Evolutionary conservation across 2,113 vertebrate species (phyloP).

Genomic region (Lycaon pictus): DNA sequence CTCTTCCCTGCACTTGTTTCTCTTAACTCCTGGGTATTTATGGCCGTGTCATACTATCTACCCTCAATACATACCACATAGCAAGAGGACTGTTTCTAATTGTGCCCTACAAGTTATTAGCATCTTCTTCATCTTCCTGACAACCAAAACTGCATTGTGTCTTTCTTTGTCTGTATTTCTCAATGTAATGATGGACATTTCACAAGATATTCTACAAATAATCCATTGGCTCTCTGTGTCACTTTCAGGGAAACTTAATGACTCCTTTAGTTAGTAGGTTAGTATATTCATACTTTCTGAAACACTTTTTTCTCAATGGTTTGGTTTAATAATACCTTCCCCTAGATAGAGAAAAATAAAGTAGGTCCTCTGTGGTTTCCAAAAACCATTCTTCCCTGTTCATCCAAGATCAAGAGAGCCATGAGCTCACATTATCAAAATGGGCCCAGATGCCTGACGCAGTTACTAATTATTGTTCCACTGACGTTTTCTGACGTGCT

Average conservation of each 20-base stretch:
- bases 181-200: accelerated
- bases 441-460: constrained; percentile 47
- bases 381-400: constrained; percentile 16
- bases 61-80: accelerated
- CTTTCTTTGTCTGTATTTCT: neutral
- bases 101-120: no score
- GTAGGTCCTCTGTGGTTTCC: neutral
- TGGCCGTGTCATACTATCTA: accelerated
- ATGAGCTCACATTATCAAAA: constrained; percentile 65
- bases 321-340: neutral
- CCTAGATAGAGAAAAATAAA: neutral
- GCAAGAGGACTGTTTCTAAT: neutral
- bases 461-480: constrained; percentile 71
- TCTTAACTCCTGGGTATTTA: neutral
- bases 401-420: constrained; percentile 24
- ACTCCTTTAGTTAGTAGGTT: neutral
- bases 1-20: neutral
- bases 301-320: neutral
- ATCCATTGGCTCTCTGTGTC: neutral
- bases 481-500: constrained; percentile 49
- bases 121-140: neutral
- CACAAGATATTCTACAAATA: neutral
- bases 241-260: neutral
- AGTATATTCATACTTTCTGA: neutral
- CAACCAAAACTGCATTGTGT: accelerated